A percentile compares a stretch with the other conserved stretches of the same genome.
phyloP scores from a whole-genome alignment of 2,797 vertebrate species.

The Telmatherina bonti region DNA sequence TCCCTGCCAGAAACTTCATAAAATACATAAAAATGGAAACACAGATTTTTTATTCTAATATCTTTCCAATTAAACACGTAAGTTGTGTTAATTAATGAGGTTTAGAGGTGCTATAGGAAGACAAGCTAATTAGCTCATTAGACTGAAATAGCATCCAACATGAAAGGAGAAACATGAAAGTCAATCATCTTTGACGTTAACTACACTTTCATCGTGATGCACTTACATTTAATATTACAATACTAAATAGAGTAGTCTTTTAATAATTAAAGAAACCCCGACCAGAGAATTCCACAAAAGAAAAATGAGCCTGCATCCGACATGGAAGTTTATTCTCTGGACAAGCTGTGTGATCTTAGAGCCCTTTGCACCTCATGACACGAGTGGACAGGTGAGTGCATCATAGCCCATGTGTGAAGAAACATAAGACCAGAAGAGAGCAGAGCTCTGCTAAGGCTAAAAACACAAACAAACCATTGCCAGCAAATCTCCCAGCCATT shows the following conservation, averaged over 20 bases:
- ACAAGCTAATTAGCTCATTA: too few relatives aligned
- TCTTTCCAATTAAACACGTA: too few relatives aligned
- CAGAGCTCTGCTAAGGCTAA: background rate
- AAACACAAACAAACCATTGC: background rate
- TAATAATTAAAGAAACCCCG: background rate
- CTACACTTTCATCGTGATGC: background rate
- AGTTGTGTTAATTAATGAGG: too few relatives aligned
- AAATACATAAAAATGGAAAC: too few relatives aligned
- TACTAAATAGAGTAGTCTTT: background rate
- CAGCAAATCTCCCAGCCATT: background rate
- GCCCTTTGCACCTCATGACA: background rate
- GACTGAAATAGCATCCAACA: too few relatives aligned
- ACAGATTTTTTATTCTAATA: too few relatives aligned
- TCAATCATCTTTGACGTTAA: too few relatives aligned
- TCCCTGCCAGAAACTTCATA: too few relatives aligned
- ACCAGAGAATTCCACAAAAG: background rate
- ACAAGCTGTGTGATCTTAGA: background rate
- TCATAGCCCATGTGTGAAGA: background rate
- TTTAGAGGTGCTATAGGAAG: too few relatives aligned
- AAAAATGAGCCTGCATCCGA: background rate
- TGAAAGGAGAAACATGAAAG: too few relatives aligned
- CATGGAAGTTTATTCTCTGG: background rate
- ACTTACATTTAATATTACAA: background rate
- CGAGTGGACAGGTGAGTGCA: background rate
- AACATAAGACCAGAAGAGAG: too few relatives aligned